phyloP scores from a whole-genome alignment of 2,113 vertebrate species.

The Otis tarda region DNA sequence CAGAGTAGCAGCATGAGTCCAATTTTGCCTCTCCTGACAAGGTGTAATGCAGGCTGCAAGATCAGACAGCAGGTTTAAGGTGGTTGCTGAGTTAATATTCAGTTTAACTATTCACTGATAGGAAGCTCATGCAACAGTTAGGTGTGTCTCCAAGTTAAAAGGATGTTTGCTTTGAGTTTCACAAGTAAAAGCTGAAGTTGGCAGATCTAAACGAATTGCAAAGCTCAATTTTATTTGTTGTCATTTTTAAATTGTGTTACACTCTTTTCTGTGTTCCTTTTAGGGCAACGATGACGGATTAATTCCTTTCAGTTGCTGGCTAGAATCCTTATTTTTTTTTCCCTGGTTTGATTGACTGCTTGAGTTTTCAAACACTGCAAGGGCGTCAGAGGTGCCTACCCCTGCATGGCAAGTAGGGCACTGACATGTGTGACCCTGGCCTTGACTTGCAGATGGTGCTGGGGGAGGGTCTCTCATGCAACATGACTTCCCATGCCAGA shows the following conservation, averaged over 20 bases:
- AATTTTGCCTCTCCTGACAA: not conserved
- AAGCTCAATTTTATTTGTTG: not conserved
- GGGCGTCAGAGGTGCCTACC: not conserved
- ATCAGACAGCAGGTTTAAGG: constrained; percentile 17
- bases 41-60: not conserved
- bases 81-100: constrained; percentile 24
- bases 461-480: not conserved
- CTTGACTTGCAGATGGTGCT: not conserved
- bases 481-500: rapidly evolving
- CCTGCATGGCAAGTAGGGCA: not conserved
- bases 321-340: not conserved
- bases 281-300: not conserved
- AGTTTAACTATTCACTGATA: constrained; percentile 5
- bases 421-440: not conserved
- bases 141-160: constrained; percentile 21
- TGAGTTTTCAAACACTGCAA: rapidly evolving
- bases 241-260: not conserved
- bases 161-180: constrained; percentile 35
- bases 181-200: not conserved
- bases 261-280: not conserved
- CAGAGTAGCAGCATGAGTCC: not conserved
- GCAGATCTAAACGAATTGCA: not conserved
- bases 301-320: not conserved
- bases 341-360: not conserved
- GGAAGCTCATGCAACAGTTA: not conserved